Percentiles rank a stretch among this genome's conserved stretches.
Evolutionary conservation across 2,113 vertebrate species (phyloP).

Genomic region (Polypterus bichir): DNA sequence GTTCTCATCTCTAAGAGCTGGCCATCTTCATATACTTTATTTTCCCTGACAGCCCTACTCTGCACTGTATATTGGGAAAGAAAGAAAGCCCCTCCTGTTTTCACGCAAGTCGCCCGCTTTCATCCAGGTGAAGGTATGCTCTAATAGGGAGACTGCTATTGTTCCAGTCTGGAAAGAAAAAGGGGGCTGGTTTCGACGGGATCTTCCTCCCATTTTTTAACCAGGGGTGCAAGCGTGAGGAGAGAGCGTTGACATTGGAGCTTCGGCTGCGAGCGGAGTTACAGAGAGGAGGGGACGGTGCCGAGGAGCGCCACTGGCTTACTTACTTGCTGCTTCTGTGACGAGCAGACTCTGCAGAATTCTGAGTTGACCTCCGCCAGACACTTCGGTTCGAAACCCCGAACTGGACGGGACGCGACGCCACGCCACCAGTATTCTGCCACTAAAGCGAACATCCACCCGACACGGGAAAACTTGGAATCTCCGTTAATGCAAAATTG

Average conservation of each 20-base stretch:
- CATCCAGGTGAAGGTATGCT: slow-evolving; percentile 44
- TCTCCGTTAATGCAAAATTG: too few relatives aligned
- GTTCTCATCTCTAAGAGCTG: background rate
- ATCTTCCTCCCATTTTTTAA: slow-evolving; percentile 55
- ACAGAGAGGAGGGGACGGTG: slow-evolving; percentile 35
- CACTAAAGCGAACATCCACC: too few relatives aligned
- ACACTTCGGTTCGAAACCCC: too few relatives aligned
- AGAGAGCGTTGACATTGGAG: slow-evolving; percentile 37
- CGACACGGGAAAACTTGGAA: too few relatives aligned
- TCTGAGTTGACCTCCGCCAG: too few relatives aligned
- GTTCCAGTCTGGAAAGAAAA: slow-evolving; percentile 28
- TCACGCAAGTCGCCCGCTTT: slow-evolving; percentile 35
- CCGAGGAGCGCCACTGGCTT: too few relatives aligned
- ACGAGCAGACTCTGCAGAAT: too few relatives aligned
- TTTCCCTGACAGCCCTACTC: background rate
- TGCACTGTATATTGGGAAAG: background rate
- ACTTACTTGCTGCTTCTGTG: too few relatives aligned
- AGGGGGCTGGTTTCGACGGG: slow-evolving; percentile 52
- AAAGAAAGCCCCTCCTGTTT: slow-evolving; percentile 37
- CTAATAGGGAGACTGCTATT: slow-evolving; percentile 38
- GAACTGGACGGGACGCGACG: too few relatives aligned
- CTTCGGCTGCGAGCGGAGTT: slow-evolving; percentile 43
- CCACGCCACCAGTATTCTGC: too few relatives aligned
- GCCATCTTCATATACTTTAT: background rate
- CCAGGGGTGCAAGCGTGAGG: slow-evolving; percentile 45